Base-by-base conservation (phyloP, 2,797 vertebrate species). In the Phoxinus dragarum region DNA sequence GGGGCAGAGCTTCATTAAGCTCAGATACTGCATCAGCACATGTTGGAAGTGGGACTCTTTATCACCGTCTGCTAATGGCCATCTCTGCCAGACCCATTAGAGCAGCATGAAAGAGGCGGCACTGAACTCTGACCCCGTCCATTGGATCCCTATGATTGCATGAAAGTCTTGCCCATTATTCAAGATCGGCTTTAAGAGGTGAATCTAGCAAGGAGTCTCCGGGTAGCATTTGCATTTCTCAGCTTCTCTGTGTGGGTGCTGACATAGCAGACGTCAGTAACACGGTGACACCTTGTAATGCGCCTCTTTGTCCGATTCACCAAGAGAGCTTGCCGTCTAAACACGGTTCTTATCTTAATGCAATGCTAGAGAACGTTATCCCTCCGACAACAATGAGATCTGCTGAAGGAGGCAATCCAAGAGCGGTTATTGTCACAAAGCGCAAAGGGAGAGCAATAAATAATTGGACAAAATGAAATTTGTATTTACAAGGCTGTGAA, bases 1-100 rank as follows among this genome's bases (percentile, higher is more conserved):
- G 1, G 80, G 76, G 68, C 69, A 81, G 56, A 12, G 17, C 68
- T 85, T 81, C 84, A 85, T 85, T 85, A 85, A 67, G 56, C 56
- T 52, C 44, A 27, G 34, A 73, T 71, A 66, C 38, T 81, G 49
- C 59, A 47, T 81, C 72, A 75, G 74, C 75, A 64, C 54, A 54
- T 52, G 44, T 27, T 75, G 73, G 49, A 81, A 59, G 82, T 47
- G 77, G 59, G 44, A 66, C 47, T 80, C 79, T 81, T 82, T 80
- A 82, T 82, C 82, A 82, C 34, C n/a, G 23, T 85, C 56, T 49
- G 17, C 88, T 74, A 80, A 85, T 74, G 61, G 56, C 16, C 7
- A 0, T 71, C 52, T 68, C 74, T 40, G n/a, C 23, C 49, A 64
- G 69, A 72, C 21, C 78, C 75, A 85, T 72, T 75, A 82, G 54